Percentiles rank a stretch among this genome's conserved stretches.
Conservation (phyloP, 2,113 vertebrate species). For the Chauna torquata region DNA sequence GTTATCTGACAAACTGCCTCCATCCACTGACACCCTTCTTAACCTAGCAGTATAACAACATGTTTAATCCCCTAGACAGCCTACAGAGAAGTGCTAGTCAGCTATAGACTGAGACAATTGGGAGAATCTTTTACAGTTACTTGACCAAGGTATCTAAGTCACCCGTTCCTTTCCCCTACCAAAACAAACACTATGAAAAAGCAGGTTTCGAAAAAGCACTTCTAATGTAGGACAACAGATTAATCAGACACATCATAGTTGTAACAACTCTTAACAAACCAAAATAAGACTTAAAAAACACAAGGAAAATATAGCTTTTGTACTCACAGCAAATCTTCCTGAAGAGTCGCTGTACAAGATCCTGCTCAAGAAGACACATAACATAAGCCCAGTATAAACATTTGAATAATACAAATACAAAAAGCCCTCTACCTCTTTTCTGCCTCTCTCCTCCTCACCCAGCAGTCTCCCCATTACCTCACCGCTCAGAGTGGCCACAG, state of each 20-base stretch:
- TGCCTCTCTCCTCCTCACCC: neutral
- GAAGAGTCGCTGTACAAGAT: neutral
- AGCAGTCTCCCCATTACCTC: neutral
- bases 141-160: neutral
- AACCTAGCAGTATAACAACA: neutral
- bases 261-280: neutral
- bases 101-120: neutral
- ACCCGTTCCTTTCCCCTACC: neutral
- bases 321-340: neutral
- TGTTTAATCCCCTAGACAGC: neutral
- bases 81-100: neutral
- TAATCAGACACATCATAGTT: neutral
- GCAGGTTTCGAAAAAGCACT: neutral
- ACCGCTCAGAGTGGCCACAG: neutral
- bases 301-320: neutral
- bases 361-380: accelerated
- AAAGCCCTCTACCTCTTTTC: accelerated
- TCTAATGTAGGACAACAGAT: neutral
- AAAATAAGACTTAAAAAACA: neutral
- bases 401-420: neutral
- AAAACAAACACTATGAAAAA: neutral
- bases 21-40: neutral
- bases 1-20: neutral
- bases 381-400: accelerated
- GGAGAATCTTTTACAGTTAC: neutral